Evolutionary conservation across 2,888 invertebrate species (phyloP).

Genomic region (Cyaniris semiargus): DNA sequence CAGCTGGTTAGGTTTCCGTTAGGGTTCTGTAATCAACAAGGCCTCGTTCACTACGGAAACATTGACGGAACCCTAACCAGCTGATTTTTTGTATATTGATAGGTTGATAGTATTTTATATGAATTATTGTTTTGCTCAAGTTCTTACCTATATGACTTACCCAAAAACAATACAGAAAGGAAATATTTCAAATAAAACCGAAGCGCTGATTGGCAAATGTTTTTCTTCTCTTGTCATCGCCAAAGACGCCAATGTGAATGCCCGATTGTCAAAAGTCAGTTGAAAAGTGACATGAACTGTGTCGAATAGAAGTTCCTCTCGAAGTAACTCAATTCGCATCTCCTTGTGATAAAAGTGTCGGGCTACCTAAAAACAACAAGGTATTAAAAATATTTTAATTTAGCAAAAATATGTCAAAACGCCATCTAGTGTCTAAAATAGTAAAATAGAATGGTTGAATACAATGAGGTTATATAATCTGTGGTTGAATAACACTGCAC

Average conservation of each 20-base stretch:
- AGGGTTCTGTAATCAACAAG: too few species aligned
- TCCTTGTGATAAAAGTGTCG: slow-evolving; percentile 97
- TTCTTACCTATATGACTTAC: slow-evolving; percentile 70
- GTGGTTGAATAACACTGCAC: too few species aligned
- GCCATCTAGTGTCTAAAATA: slow-evolving; percentile 25
- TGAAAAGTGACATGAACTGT: slow-evolving; percentile 97
- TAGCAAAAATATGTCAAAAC: background rate
- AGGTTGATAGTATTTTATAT: too few species aligned
- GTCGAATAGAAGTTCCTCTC: slow-evolving; percentile 92
- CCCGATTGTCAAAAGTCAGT: slow-evolving; percentile 95
- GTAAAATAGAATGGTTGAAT: background rate
- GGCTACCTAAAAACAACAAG: slow-evolving; percentile 86
- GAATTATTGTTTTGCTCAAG: background rate
- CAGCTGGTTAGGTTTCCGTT: too few species aligned
- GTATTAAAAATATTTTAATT: background rate
- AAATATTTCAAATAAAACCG: slow-evolving; percentile 96
- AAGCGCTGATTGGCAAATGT: slow-evolving; percentile 92
- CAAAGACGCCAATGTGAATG: slow-evolving; percentile 90
- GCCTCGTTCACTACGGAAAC: too few species aligned
- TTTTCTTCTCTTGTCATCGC: slow-evolving; percentile 94
- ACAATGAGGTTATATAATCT: too few species aligned
- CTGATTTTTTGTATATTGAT: too few species aligned
- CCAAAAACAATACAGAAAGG: slow-evolving; percentile 99
- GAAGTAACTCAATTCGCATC: slow-evolving; percentile 93
- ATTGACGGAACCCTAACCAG: too few species aligned